These are phyloP conservation scores for Megalops cyprinoides DNA, from an alignment of 2,797 vertebrate genomes.

Conservation along the genomic window DNA sequence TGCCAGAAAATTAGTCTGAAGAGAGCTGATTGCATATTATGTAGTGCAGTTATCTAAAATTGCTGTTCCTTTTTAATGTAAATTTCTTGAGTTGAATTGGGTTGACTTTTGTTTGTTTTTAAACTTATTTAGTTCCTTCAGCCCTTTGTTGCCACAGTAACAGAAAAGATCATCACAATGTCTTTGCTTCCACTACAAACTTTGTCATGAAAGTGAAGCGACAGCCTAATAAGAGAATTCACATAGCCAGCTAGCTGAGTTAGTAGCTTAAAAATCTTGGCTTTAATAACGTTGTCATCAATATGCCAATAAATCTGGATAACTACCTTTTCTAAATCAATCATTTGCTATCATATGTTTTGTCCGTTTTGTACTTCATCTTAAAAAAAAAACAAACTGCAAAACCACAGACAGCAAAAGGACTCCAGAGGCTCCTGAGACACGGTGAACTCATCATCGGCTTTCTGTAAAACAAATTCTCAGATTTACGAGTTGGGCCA, in stretches of 20 bases:
- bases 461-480: not conserved
- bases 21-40: no score
- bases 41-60: no score
- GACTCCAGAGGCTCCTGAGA: not conserved
- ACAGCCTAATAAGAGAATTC: not conserved
- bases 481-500: not conserved
- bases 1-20: no score
- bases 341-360: not conserved
- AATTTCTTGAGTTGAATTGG: not conserved
- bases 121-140: not conserved
- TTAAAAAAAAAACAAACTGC: no score
- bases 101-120: not conserved
- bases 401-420: no score
- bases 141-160: not conserved
- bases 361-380: not conserved
- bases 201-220: not conserved
- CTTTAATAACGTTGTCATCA: not conserved
- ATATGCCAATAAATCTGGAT: not conserved
- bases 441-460: not conserved
- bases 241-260: not conserved
- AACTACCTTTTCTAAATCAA: not conserved
- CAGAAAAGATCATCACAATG: not conserved
- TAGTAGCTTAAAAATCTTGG: not conserved
- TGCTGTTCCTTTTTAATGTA: no score
- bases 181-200: not conserved